Base-by-base conservation (phyloP, 1,140 invertebrate species). In the Bombus impatiens region DNA sequence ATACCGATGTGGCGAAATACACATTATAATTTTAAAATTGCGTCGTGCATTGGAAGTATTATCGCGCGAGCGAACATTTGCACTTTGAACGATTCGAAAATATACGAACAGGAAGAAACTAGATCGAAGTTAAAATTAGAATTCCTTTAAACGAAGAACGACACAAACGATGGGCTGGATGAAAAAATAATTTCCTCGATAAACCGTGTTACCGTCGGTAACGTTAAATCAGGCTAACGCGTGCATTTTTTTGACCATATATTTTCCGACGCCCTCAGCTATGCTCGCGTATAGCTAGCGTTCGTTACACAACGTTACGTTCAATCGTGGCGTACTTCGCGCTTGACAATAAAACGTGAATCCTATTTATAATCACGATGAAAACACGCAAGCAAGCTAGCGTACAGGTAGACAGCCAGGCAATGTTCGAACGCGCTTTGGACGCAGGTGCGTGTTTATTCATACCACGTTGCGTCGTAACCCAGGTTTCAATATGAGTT, bases 331-430 rank as follows among this genome's bases (percentile, higher is more conserved):
- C 62, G 65, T 68, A 78, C 44, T 70, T 78, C 72, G 84, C 70
- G 70, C 59, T 78, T 57, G 53, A 84, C 80, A 87, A 91, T 91
- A 90, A 91, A 92, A 91, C 87, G 67, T 28, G 78, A 78, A 91
- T 87, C 83, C 85, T 90, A 90, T 92, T 86, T 88, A 89, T 86
- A 90, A 92, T 92, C 88, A 78, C 67, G 80, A 75, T 74, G 80
- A 44, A 88, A 82, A 37, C 62, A n/a, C 28, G 12, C 32, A 32
- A 67, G 57, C 32, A 68, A 78, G 44, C 47, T 42, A 35, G 40
- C 47, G 62, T 47, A 5, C 53, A 71, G 53, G 53, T 78, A 35
- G 44, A 78, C 35, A 78, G 53, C 37, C 70, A 44, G 53, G 40
- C 53, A 79, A 75, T 65, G 40, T 68, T 67, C 44, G 47, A n/a